These are phyloP conservation scores for Cryptotermes secundus DNA, from an alignment of 1,140 invertebrate genomes.

Conservation along the genomic window DNA sequence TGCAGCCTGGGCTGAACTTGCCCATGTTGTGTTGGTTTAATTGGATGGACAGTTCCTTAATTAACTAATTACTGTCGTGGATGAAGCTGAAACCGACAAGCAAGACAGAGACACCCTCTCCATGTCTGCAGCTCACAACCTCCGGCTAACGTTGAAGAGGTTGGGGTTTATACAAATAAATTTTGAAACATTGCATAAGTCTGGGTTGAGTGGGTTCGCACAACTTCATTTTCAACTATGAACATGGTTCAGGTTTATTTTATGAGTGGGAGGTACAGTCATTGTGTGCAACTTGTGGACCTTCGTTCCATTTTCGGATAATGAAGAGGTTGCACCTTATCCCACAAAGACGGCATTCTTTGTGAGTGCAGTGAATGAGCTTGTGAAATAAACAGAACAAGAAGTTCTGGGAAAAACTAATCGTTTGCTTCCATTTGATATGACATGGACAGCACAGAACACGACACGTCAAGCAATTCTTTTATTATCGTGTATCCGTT, in stretches of 20 bases:
- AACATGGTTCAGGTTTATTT: slow-evolving; percentile 5
- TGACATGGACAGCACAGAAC: too few species aligned
- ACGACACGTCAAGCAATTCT: too few species aligned
- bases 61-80: slow-evolving; percentile 16
- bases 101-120: not conserved
- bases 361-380: too few species aligned
- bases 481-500: too few species aligned
- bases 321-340: not conserved
- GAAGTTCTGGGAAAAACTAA: too few species aligned
- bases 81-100: slow-evolving; percentile 16
- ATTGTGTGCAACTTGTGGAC: not conserved
- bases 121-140: not conserved
- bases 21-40: slow-evolving; percentile 6
- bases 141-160: slow-evolving; percentile 1
- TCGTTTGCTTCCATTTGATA: too few species aligned
- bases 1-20: not conserved
- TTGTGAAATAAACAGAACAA: too few species aligned
- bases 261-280: not conserved
- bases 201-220: not conserved
- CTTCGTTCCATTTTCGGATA: not conserved
- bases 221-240: slow-evolving; percentile 18
- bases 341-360: too few species aligned
- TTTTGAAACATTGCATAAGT: slow-evolving; percentile 6
- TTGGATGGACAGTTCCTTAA: slow-evolving; percentile 19
- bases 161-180: slow-evolving; percentile 5